These are phyloP conservation scores for Terebella lapidaria DNA, from an alignment of 2,888 invertebrate species.

Conservation along the genomic window DNA sequence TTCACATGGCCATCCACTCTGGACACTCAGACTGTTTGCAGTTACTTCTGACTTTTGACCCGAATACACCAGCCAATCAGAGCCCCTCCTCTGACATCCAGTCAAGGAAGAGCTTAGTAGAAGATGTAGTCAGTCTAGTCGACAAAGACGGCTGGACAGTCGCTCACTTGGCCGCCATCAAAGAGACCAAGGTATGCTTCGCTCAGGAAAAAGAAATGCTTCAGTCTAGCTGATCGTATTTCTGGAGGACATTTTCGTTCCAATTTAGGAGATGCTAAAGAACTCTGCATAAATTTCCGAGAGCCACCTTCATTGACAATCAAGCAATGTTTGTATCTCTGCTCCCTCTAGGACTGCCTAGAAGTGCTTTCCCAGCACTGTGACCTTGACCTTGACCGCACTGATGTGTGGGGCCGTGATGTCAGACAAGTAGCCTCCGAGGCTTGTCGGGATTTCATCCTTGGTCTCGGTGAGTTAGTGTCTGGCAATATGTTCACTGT, in stretches of 20 bases:
- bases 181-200: constrained; percentile 27
- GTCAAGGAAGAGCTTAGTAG: constrained; percentile 1
- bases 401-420: constrained; percentile 36
- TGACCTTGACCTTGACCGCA: constrained; percentile 31
- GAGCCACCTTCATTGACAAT: too few species aligned
- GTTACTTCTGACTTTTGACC: constrained; percentile 26
- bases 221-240: too few species aligned
- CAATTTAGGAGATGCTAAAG: too few species aligned
- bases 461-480: constrained; percentile 9
- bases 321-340: too few species aligned
- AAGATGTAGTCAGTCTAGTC: constrained; percentile 30
- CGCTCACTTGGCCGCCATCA: constrained; percentile 39
- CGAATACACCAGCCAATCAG: not conserved
- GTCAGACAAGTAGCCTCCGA: constrained; percentile 38
- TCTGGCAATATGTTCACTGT: too few species aligned
- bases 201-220: too few species aligned
- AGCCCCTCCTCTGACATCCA: constrained; percentile 2
- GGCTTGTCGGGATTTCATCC: constrained; percentile 18
- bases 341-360: constrained; percentile 41
- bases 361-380: constrained; percentile 32
- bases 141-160: constrained; percentile 40
- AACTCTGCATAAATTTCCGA: too few species aligned
- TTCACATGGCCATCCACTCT: constrained; percentile 40
- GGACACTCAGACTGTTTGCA: constrained; percentile 34
- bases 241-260: too few species aligned